These are phyloP conservation scores for Pharmacophagus antenor DNA, from an alignment of 2,888 invertebrate species.

Conservation along the genomic window DNA sequence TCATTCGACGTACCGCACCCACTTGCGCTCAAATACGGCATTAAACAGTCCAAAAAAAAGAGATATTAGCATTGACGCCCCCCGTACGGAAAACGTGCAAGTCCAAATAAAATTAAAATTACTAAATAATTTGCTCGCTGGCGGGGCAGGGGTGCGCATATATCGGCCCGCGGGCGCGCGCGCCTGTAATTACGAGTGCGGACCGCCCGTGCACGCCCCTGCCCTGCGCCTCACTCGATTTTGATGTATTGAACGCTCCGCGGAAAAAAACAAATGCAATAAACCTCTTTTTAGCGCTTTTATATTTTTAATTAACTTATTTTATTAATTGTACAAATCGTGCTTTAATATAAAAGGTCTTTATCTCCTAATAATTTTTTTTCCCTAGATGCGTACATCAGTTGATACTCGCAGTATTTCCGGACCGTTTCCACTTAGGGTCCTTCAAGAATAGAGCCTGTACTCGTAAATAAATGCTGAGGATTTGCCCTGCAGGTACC, in stretches of 20 bases:
- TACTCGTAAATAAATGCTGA: too few relatives aligned
- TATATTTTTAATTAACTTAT: too few relatives aligned
- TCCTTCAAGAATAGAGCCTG: too few relatives aligned
- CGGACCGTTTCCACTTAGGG: too few relatives aligned
- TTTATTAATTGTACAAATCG: too few relatives aligned
- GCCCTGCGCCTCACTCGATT: slow-evolving; percentile 49
- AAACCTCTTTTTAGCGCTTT: slow-evolving; percentile 41
- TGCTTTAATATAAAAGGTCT: too few relatives aligned
- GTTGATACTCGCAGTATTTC: too few relatives aligned
- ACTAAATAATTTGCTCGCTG: slow-evolving; percentile 73
- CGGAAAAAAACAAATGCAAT: slow-evolving; percentile 49
- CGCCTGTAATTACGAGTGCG: slow-evolving; percentile 69
- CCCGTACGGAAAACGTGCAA: slow-evolving; percentile 54
- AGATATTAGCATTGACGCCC: slow-evolving; percentile 39
- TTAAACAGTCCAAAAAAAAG: slow-evolving; percentile 46
- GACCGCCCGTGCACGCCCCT: slow-evolving; percentile 60
- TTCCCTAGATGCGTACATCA: too few relatives aligned
- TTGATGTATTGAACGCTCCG: slow-evolving; percentile 70
- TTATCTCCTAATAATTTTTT: too few relatives aligned
- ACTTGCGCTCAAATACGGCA: slow-evolving; percentile 50
- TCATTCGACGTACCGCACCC: slow-evolving; percentile 48
- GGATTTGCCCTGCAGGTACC: too few relatives aligned
- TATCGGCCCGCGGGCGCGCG: slow-evolving; percentile 59
- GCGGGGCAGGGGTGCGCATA: slow-evolving; percentile 55
- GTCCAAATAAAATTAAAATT: slow-evolving; percentile 75